These are phyloP conservation scores for Aphis craccivora DNA, from an alignment of 1,140 invertebrate species.

Conservation along the genomic window DNA sequence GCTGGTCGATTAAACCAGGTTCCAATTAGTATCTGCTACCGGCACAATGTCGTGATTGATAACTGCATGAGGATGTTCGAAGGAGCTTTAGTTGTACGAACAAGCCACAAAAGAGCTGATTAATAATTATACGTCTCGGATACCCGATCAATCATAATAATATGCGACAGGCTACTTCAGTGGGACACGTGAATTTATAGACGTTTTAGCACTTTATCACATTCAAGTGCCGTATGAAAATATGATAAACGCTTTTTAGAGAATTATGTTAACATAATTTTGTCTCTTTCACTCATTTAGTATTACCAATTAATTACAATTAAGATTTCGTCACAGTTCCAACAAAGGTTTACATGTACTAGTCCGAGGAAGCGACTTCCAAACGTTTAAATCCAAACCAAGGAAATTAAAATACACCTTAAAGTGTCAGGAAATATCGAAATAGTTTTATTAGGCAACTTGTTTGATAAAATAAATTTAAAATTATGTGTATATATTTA, in stretches of 20 bases:
- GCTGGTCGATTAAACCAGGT: constrained; percentile 1
- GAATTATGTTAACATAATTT: background rate
- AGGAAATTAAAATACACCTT: background rate
- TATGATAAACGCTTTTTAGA: background rate
- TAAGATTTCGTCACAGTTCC: background rate
- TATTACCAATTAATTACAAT: background rate
- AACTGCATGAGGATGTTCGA: background rate
- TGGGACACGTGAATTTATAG: background rate
- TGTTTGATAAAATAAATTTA: background rate
- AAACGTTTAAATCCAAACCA: background rate
- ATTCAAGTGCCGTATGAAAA: background rate
- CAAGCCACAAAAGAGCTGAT: background rate
- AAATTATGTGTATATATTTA: too few species aligned
- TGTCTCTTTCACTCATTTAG: background rate
- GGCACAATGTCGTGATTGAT: constrained; percentile 24
- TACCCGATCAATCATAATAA: constrained; percentile 22
- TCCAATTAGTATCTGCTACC: constrained; percentile 2
- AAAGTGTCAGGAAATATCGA: background rate
- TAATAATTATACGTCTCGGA: constrained; percentile 16
- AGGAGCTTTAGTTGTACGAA: background rate
- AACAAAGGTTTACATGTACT: background rate
- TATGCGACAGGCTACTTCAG: background rate
- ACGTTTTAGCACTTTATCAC: background rate
- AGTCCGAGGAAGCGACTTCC: background rate
- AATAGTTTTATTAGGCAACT: background rate